phyloP scores from a whole-genome alignment of 2,888 invertebrate species.

The Thumatha senex region DNA sequence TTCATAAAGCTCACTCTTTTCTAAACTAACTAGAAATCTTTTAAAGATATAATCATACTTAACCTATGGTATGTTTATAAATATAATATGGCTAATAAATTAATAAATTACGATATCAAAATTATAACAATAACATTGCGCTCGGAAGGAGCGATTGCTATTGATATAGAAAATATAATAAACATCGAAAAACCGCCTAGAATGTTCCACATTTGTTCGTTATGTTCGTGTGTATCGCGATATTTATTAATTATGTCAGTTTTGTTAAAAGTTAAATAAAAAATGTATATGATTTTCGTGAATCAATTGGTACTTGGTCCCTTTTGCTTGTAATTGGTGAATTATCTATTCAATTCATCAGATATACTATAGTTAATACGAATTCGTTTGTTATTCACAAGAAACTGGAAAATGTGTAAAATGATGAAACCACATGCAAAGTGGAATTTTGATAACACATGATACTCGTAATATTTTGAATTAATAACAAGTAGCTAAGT shows the following conservation, averaged over 20 bases:
- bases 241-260: slow-evolving; percentile 69
- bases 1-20: slow-evolving; percentile 80
- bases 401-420: slow-evolving; percentile 48
- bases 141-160: slow-evolving; percentile 49
- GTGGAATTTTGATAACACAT: slow-evolving; percentile 37
- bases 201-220: slow-evolving; percentile 65
- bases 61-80: slow-evolving; percentile 83
- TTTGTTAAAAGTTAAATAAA: slow-evolving; percentile 61
- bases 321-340: slow-evolving; percentile 81
- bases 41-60: slow-evolving; percentile 79
- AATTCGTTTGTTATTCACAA: slow-evolving; percentile 66
- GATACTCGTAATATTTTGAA: slow-evolving; percentile 35
- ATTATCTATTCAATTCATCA: slow-evolving; percentile 56
- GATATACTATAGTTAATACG: slow-evolving; percentile 62
- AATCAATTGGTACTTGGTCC: slow-evolving; percentile 78
- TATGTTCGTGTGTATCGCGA: slow-evolving; percentile 52
- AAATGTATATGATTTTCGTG: slow-evolving; percentile 55
- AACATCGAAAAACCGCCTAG: slow-evolving; percentile 64
- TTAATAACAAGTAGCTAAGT: slow-evolving; percentile 24
- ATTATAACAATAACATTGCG: slow-evolving; percentile 57
- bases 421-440: slow-evolving; percentile 58
- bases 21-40: slow-evolving; percentile 79
- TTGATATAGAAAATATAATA: slow-evolving; percentile 51
- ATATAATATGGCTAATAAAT: slow-evolving; percentile 81
- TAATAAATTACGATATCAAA: slow-evolving; percentile 67